These are phyloP conservation scores for Magallana gigas DNA, from an alignment of 1,140 invertebrate genomes.

Conservation along the genomic window DNA sequence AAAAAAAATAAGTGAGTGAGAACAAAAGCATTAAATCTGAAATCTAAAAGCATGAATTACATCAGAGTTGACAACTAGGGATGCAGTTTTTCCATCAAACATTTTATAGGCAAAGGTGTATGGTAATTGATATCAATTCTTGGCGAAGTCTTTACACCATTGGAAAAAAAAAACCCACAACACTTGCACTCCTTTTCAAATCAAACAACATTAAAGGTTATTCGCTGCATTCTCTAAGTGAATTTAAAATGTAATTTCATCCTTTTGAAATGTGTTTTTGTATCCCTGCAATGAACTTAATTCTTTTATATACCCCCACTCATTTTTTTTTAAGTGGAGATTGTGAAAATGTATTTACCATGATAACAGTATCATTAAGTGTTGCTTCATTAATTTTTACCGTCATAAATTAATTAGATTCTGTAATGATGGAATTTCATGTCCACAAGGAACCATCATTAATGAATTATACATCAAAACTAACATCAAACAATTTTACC, in stretches of 20 bases:
- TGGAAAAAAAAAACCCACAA: too few relatives aligned
- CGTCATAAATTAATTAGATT: neutral
- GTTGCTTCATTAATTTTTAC: neutral
- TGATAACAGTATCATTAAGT: neutral
- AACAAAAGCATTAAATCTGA: neutral
- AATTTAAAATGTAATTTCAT: too few relatives aligned
- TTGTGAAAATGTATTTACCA: too few relatives aligned
- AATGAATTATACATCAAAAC: constrained; percentile 1
- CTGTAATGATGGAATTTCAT: constrained; percentile 1
- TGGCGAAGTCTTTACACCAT: too few relatives aligned
- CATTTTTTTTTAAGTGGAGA: too few relatives aligned
- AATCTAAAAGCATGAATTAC: neutral
- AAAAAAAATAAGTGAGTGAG: too few relatives aligned
- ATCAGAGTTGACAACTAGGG: neutral
- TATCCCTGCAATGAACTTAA: neutral
- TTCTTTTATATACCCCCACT: neutral
- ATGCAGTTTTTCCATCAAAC: neutral
- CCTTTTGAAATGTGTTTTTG: too few relatives aligned
- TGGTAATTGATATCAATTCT: too few relatives aligned
- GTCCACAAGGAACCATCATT: neutral
- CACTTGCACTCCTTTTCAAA: too few relatives aligned
- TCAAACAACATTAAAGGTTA: too few relatives aligned
- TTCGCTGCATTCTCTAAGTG: too few relatives aligned
- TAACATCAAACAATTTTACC: constrained; percentile 31
- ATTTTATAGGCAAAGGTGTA: too few relatives aligned